A percentile compares a stretch with the other conserved stretches of the same genome.
Evolutionary conservation across 1,140 invertebrate species (phyloP).

Genomic region (Drosophila kurseongensis): DNA sequence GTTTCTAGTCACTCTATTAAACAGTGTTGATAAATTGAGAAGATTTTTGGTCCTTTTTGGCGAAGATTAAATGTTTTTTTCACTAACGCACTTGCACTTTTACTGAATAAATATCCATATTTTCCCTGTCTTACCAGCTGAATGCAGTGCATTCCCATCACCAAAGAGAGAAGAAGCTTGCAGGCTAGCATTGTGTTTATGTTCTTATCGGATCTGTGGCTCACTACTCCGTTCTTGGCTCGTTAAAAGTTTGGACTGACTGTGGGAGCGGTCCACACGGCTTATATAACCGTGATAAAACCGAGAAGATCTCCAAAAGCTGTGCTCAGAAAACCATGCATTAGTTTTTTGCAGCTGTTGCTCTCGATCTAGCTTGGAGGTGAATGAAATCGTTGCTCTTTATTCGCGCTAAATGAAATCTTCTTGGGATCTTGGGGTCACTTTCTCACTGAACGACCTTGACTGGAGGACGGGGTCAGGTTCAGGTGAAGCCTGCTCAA

Average conservation of each 20-base stretch:
- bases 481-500: conserved; percentile 9
- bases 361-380: conserved; percentile 15
- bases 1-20: too few relatives aligned
- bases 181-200: conserved; percentile 27
- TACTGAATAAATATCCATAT: not conserved
- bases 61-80: not conserved
- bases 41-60: not conserved
- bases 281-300: conserved; percentile 58
- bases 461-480: conserved; percentile 7
- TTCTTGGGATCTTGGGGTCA: conserved; percentile 17
- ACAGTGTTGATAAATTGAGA: not conserved
- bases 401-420: conserved; percentile 51
- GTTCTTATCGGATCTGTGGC: conserved; percentile 49
- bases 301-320: conserved; percentile 22
- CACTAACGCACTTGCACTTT: not conserved
- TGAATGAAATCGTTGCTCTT: conserved; percentile 23
- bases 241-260: conserved; percentile 74
- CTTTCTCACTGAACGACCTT: conserved; percentile 23
- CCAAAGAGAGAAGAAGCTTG: conserved; percentile 52
- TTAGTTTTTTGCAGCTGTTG: conserved; percentile 25
- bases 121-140: conserved; percentile 17
- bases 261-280: conserved; percentile 53
- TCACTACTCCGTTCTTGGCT: conserved; percentile 40
- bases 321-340: conserved; percentile 19
- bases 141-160: conserved; percentile 52